Conservation (phyloP, 1,140 invertebrate genomes). For the Drosophila carrolli region DNA sequence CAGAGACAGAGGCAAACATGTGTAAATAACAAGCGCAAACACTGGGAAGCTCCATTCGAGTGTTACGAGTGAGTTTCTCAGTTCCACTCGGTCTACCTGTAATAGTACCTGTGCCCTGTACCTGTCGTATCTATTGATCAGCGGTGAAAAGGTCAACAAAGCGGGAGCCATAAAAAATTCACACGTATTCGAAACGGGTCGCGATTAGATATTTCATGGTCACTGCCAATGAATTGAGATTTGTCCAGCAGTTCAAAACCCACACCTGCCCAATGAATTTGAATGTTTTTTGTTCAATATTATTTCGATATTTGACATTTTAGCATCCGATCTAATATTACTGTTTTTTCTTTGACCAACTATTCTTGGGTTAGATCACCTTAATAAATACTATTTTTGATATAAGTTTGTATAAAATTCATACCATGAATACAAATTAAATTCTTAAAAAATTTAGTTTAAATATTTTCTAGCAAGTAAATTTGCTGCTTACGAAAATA, state of each 20-base stretch:
- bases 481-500: no score
- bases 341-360: no score
- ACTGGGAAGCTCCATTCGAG: constrained; percentile 34
- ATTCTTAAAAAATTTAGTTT: no score
- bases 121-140: constrained; percentile 52
- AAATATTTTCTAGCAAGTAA: no score
- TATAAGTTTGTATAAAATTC: no score
- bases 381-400: no score
- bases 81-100: constrained; percentile 15
- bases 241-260: constrained; percentile 15
- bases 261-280: no score
- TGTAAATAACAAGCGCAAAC: constrained; percentile 67
- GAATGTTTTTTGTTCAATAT: no score
- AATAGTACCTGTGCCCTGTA: constrained; percentile 30
- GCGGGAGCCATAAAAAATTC: constrained; percentile 61
- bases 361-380: no score
- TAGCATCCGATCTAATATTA: no score
- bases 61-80: constrained; percentile 42
- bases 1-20: constrained; percentile 45
- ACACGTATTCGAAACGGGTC: constrained; percentile 54
- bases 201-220: constrained; percentile 72
- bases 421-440: no score
- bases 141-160: constrained; percentile 68
- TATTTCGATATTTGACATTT: no score
- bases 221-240: constrained; percentile 71